Conservation (phyloP, 2,888 invertebrate species). For the Dynastes tityus region DNA sequence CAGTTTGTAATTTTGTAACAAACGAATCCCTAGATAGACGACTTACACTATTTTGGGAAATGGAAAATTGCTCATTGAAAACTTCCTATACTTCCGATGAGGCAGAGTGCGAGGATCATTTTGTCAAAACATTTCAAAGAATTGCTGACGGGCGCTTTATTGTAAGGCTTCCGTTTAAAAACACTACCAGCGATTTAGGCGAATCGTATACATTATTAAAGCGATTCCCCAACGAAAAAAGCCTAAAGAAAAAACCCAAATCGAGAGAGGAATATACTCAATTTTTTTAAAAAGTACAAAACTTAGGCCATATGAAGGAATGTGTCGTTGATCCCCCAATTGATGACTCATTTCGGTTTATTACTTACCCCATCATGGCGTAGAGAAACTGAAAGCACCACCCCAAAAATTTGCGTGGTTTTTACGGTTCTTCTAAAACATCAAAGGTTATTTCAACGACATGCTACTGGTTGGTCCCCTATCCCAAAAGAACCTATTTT, state of each 20-base stretch:
- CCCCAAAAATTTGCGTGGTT: neutral
- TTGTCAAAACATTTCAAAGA: too few relatives aligned
- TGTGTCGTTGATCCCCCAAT: neutral
- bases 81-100: too few relatives aligned
- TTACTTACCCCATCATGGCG: neutral
- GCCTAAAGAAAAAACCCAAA: neutral
- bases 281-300: neutral
- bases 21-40: too few relatives aligned
- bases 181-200: neutral
- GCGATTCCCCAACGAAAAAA: constrained; percentile 17
- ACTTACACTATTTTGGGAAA: too few relatives aligned
- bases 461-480: neutral
- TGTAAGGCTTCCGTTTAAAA: neutral
- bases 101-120: too few relatives aligned
- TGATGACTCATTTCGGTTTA: neutral
- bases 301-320: neutral
- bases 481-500: constrained; percentile 4
- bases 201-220: neutral
- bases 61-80: too few relatives aligned
- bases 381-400: neutral
- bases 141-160: neutral
- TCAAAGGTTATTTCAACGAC: too few relatives aligned
- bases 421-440: neutral
- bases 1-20: too few relatives aligned
- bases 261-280: neutral